A percentile compares a stretch with the other conserved stretches of the same genome.
Evolutionary conservation across 2,113 vertebrate species (phyloP).

Genomic region (Carlito syrichta): DNA sequence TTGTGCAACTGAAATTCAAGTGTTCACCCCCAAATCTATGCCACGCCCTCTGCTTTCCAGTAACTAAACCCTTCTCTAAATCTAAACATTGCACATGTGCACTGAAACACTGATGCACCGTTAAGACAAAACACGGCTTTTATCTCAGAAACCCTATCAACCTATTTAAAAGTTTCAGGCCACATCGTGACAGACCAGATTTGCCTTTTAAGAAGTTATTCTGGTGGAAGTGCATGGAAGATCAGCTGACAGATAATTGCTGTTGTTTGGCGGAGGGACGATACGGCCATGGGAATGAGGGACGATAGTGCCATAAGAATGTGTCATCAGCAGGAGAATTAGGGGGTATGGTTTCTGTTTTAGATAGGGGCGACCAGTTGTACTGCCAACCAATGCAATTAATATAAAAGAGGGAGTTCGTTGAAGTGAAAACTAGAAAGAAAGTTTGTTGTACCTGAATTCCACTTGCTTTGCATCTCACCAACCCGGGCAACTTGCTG

Average conservation of each 20-base stretch:
- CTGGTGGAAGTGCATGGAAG: neutral
- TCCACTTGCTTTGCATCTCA: neutral
- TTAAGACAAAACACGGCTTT: neutral
- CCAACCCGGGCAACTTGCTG: neutral
- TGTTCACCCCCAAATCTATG: neutral
- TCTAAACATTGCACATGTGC: neutral
- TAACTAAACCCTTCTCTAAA: neutral
- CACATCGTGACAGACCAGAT: neutral
- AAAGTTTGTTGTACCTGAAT: neutral
- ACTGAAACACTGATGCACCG: too few species aligned
- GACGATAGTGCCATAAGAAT: neutral
- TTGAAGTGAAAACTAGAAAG: neutral
- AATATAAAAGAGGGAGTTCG: neutral
- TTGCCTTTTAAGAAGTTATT: neutral
- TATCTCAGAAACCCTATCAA: neutral
- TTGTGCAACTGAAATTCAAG: neutral
- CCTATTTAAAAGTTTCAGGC: neutral
- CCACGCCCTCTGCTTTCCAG: neutral
- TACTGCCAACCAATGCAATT: neutral
- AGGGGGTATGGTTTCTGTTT: neutral
- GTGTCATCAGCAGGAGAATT: neutral
- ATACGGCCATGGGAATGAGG: neutral
- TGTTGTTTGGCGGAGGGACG: neutral
- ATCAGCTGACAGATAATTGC: neutral
- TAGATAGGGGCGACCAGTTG: neutral